These are phyloP conservation scores for Ophion obscuratus DNA, from an alignment of 2,888 invertebrate genomes.

Conservation along the genomic window DNA sequence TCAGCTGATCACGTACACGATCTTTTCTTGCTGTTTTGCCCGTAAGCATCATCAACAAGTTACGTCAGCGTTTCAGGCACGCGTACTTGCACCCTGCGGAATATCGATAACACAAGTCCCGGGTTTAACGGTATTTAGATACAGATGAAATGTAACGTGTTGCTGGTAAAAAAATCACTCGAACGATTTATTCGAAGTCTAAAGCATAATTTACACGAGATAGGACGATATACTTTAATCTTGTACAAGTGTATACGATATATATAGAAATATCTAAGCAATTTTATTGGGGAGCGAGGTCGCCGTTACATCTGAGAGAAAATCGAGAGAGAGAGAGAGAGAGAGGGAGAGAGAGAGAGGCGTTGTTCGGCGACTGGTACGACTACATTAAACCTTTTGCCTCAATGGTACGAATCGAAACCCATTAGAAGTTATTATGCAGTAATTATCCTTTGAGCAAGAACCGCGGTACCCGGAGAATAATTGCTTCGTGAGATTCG, in stretches of 20 bases:
- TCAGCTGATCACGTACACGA: conserved; percentile 32
- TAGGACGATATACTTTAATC: conserved; percentile 16
- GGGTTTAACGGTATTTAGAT: too few species aligned
- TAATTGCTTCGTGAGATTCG: conserved; percentile 34
- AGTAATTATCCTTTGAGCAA: conserved; percentile 45
- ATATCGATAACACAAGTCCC: too few species aligned
- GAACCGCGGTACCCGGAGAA: conserved; percentile 26
- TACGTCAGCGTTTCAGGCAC: neutral
- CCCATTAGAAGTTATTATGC: conserved; percentile 46
- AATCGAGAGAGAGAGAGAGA: conserved; percentile 12
- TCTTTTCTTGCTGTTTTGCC: neutral
- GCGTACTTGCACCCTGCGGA: neutral
- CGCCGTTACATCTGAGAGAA: neutral
- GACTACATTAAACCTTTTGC: conserved; percentile 27
- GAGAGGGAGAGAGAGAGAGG: neutral
- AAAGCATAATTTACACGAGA: neutral
- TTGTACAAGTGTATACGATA: neutral
- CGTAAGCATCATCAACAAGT: conserved; percentile 28
- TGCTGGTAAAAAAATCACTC: neutral
- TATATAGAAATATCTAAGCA: conserved; percentile 5
- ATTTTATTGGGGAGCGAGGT: conserved; percentile 22
- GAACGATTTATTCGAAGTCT: too few species aligned
- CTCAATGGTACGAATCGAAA: conserved; percentile 41
- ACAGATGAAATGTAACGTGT: neutral
- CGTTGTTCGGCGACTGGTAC: conserved; percentile 46